These are phyloP conservation scores for Edolisoma coerulescens DNA, from an alignment of 2,113 vertebrate genomes.

Conservation along the genomic window DNA sequence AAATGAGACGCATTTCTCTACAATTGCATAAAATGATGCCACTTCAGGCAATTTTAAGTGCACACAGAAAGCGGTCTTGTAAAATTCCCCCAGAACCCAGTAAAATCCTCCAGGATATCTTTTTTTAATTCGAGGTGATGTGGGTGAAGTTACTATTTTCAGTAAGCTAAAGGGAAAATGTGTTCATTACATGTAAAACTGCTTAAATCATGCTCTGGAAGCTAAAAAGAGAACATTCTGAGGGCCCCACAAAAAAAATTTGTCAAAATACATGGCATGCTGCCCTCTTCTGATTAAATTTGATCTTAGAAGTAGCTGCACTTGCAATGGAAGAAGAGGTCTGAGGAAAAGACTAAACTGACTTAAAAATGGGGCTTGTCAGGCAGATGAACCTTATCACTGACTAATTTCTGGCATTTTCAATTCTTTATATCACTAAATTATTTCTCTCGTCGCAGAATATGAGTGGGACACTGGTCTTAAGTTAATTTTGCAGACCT, in stretches of 20 bases:
- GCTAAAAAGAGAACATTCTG: background rate
- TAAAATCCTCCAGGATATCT: background rate
- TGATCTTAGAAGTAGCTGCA: no score
- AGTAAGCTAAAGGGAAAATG: background rate
- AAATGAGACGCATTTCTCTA: background rate
- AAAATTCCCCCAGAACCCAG: background rate
- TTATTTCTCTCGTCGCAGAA: background rate
- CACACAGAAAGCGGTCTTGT: background rate
- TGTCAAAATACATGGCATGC: background rate
- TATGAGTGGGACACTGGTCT: background rate
- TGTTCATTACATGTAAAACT: background rate
- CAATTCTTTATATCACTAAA: background rate
- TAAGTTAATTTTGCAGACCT: background rate
- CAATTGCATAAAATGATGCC: background rate
- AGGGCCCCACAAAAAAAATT: background rate
- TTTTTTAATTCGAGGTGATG: background rate
- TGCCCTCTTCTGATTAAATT: background rate
- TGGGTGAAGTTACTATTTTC: background rate
- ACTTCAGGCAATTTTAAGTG: background rate
- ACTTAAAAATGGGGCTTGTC: background rate
- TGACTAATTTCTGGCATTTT: background rate
- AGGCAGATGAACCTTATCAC: background rate
- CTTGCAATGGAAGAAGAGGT: background rate
- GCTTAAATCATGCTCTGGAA: background rate
- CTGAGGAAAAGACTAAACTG: background rate